Percentiles rank a stretch among this genome's conserved stretches.
phyloP scores from a whole-genome alignment of 2,797 vertebrate species.

The Sebastes vulpes region DNA sequence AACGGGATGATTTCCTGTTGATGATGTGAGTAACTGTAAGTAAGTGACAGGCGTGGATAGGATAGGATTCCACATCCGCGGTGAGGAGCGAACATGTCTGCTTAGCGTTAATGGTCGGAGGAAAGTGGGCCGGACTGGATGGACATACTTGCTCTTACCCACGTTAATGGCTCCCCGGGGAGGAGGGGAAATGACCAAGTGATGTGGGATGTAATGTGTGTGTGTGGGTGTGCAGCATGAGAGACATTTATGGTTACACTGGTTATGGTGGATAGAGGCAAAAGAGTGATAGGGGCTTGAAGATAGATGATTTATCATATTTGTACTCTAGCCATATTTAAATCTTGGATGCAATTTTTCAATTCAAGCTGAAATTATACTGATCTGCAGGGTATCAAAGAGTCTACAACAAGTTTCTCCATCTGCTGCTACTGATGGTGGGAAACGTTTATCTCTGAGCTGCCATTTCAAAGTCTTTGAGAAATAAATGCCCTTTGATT shows the following conservation, averaged over 20 bases:
- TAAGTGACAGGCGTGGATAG: constrained; percentile 74
- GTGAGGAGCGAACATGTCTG: constrained; percentile 51
- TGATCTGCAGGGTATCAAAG: neutral
- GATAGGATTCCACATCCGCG: constrained; percentile 71
- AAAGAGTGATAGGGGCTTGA: neutral
- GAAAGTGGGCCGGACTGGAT: constrained; percentile 57
- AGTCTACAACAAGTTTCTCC: constrained; percentile 46
- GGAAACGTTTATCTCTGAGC: neutral
- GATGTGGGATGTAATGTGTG: constrained; percentile 42
- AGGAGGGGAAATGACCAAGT: constrained; percentile 41
- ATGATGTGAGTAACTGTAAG: constrained; percentile 79
- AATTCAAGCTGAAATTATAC: neutral
- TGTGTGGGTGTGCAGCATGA: constrained; percentile 26
- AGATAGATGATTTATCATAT: neutral
- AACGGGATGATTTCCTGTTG: constrained; percentile 70
- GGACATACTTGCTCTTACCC: constrained; percentile 63
- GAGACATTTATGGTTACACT: constrained; percentile 11
- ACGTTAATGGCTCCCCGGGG: constrained; percentile 64
- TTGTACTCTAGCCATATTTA: constrained; percentile 1
- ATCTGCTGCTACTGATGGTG: constrained; percentile 54
- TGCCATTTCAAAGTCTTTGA: neutral
- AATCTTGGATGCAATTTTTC: neutral
- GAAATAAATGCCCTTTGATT: neutral
- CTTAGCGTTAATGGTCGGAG: constrained; percentile 60
- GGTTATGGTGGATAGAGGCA: neutral